These are phyloP conservation scores for Oscarella lobularis DNA, from an alignment of 37 sponge, comb jelly and placozoan species.

Conservation along the genomic window DNA sequence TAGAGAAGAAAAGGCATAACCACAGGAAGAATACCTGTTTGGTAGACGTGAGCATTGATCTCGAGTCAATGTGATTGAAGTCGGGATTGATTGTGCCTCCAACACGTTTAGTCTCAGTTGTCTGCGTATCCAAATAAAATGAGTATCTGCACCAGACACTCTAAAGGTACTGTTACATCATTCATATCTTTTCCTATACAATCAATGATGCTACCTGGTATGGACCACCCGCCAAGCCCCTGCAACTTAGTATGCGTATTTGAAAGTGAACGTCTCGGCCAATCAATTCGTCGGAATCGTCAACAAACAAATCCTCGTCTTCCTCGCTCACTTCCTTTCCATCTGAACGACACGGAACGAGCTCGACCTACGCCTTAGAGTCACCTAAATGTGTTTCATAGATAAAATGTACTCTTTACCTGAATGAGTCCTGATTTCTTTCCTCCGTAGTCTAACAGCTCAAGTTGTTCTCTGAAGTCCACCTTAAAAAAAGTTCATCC, in stretches of 20 bases:
- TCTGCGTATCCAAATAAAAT: conserved; percentile 38
- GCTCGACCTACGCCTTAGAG: conserved; percentile 11
- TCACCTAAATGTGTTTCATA: conserved; percentile 21
- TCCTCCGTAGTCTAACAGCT: neutral
- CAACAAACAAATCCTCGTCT: neutral
- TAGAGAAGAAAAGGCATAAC: too few species aligned
- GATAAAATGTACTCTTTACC: neutral
- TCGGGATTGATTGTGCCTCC: conserved; percentile 22
- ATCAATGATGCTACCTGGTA: neutral
- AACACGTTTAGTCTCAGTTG: conserved; percentile 11
- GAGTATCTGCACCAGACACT: conserved; percentile 40
- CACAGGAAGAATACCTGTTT: too few species aligned
- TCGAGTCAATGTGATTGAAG: conserved; percentile 21
- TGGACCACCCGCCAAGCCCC: neutral
- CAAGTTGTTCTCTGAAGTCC: neutral
- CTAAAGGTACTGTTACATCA: conserved; percentile 13
- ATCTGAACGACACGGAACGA: conserved; percentile 3
- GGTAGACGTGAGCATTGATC: conserved; percentile 29
- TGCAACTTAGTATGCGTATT: neutral
- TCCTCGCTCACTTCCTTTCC: neutral
- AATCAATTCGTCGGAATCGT: neutral
- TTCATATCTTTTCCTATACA: neutral
- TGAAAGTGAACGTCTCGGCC: neutral
- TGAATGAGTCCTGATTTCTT: neutral
- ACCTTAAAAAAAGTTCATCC: neutral